Conservation (phyloP, 2,888 invertebrate genomes). For the Drosophila hawaiiensis region DNA sequence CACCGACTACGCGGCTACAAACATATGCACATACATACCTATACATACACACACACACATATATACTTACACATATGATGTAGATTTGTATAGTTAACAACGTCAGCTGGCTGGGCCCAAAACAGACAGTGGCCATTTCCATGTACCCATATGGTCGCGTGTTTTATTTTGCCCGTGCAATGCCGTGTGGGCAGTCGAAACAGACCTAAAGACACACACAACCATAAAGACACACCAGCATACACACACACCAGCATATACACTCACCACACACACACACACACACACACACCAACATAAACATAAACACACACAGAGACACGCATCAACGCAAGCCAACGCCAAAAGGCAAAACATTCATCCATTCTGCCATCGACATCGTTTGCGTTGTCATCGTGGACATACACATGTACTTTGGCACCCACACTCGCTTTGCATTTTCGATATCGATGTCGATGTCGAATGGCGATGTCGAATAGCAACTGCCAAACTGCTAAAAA, state of each 20-base stretch:
- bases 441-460: slow-evolving; percentile 33
- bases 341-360: slow-evolving; percentile 55
- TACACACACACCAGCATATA: not conserved
- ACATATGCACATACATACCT: not conserved
- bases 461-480: slow-evolving; percentile 31
- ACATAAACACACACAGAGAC: not conserved
- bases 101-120: slow-evolving; percentile 41
- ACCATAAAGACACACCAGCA: slow-evolving; percentile 8
- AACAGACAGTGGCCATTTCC: slow-evolving; percentile 51
- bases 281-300: not conserved
- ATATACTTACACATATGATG: not conserved
- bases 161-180: slow-evolving; percentile 42
- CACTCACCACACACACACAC: not conserved
- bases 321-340: slow-evolving; percentile 50
- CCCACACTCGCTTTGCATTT: slow-evolving; percentile 65
- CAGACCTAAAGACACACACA: slow-evolving; percentile 20
- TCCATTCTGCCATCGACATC: slow-evolving; percentile 57
- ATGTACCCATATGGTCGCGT: slow-evolving; percentile 63
- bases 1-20: slow-evolving; percentile 47
- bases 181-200: slow-evolving; percentile 47
- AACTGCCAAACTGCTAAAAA: slow-evolving; percentile 21
- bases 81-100: slow-evolving; percentile 20
- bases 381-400: slow-evolving; percentile 65
- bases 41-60: not conserved
- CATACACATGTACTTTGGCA: slow-evolving; percentile 75